phyloP scores from a whole-genome alignment of 2,888 invertebrate species.

The Drosophila lutescens region DNA sequence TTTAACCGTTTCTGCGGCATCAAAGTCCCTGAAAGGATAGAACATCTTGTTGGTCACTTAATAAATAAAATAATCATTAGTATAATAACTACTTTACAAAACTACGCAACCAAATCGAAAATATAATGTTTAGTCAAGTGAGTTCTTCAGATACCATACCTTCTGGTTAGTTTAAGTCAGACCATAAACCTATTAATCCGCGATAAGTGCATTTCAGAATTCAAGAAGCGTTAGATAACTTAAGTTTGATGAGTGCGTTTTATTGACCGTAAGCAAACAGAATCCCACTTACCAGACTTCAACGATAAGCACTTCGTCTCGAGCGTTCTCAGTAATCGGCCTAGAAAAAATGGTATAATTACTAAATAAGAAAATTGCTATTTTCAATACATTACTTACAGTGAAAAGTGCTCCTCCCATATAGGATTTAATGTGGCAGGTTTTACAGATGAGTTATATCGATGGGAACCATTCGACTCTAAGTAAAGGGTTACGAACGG shows the following conservation, averaged over 20 bases:
- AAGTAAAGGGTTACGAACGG: slow-evolving; percentile 97
- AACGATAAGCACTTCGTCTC: slow-evolving; percentile 90
- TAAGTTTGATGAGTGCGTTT: slow-evolving; percentile 11
- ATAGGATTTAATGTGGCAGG: slow-evolving; percentile 93
- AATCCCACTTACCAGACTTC: slow-evolving; percentile 88
- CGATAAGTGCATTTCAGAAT: slow-evolving; percentile 5
- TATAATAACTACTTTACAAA: background rate
- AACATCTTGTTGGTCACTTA: no score
- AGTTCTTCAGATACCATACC: background rate
- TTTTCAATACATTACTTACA: slow-evolving; percentile 82
- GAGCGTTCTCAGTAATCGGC: slow-evolving; percentile 89
- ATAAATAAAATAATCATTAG: no score
- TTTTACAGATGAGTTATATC: slow-evolving; percentile 96
- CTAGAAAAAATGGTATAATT: slow-evolving; percentile 41
- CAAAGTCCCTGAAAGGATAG: slow-evolving; percentile 88
- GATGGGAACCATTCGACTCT: slow-evolving; percentile 90
- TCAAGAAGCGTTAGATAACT: slow-evolving; percentile 3
- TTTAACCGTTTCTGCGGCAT: slow-evolving; percentile 94
- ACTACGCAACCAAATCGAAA: background rate
- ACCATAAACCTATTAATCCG: slow-evolving; percentile 15
- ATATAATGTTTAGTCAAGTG: background rate
- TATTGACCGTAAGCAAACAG: no score
- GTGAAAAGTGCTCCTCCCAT: slow-evolving; percentile 99
- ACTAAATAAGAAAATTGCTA: background rate
- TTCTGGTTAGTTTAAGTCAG: background rate